Percentiles rank a stretch among this genome's conserved stretches.
These are phyloP conservation scores for Cryptoprocta ferox DNA, from an alignment of 2,797 vertebrate genomes.

Conservation along the genomic window DNA sequence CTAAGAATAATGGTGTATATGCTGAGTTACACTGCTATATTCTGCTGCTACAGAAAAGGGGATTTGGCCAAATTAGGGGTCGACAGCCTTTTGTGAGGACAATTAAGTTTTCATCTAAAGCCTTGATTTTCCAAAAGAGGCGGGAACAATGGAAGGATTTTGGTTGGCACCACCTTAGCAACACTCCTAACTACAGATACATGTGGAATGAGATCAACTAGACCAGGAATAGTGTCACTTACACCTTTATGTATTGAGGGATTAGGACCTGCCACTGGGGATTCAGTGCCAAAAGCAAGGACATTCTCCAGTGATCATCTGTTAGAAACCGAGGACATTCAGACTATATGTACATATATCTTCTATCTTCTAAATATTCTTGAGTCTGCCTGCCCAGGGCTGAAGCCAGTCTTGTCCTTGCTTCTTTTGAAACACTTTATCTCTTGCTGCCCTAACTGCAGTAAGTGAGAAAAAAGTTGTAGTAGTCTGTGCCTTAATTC, in stretches of 20 bases:
- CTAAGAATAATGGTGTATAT: neutral
- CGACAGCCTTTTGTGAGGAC: neutral
- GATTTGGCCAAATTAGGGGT: neutral
- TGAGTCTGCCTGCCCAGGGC: neutral
- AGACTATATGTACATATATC: neutral
- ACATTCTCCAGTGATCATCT: neutral
- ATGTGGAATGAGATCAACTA: neutral
- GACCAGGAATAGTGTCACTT: neutral
- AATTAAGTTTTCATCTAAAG: slow-evolving; percentile 48
- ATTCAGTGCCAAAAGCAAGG: neutral
- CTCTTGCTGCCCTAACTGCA: neutral
- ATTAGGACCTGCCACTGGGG: neutral
- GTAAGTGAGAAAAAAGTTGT: slow-evolving; percentile 1
- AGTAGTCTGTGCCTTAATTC: neutral
- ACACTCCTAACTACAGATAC: neutral
- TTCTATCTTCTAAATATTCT: neutral
- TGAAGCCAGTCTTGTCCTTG: neutral
- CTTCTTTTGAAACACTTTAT: neutral
- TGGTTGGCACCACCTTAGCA: neutral
- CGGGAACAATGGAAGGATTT: neutral
- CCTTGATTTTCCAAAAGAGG: neutral
- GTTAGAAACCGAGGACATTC: neutral
- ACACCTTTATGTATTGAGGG: neutral
- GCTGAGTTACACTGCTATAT: neutral
- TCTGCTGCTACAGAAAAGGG: neutral